phyloP scores from a whole-genome alignment of 2,888 invertebrate species.

The Drosophila mayaguana region DNA sequence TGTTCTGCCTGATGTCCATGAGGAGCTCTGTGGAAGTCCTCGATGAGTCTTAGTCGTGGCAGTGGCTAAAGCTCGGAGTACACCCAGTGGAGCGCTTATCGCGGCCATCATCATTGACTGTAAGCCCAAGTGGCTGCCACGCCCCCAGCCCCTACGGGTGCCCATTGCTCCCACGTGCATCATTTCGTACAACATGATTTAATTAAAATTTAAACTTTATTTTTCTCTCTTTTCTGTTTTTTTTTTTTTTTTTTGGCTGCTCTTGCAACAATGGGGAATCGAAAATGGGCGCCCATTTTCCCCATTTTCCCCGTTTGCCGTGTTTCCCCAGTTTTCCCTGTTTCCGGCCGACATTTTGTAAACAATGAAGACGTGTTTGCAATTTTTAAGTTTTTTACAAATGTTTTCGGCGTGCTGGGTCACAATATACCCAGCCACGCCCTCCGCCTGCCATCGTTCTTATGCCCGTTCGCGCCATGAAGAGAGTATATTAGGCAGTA shows the following conservation, averaged over 20 bases:
- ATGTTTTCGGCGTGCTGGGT: slow-evolving; percentile 55
- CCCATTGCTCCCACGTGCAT: slow-evolving; percentile 71
- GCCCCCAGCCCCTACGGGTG: slow-evolving; percentile 5
- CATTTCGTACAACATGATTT: slow-evolving; percentile 80
- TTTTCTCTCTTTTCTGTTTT: slow-evolving; percentile 41
- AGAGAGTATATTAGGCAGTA: not conserved
- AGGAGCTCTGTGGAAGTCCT: not conserved
- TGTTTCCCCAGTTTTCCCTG: slow-evolving; percentile 20
- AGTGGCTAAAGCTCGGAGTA: slow-evolving; percentile 53
- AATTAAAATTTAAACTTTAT: slow-evolving; percentile 78
- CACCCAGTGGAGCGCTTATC: slow-evolving; percentile 75
- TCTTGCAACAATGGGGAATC: slow-evolving; percentile 66
- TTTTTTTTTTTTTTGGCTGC: slow-evolving; percentile 18
- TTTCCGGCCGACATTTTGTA: slow-evolving; percentile 77
- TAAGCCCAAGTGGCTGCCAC: slow-evolving; percentile 54
- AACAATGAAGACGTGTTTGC: slow-evolving; percentile 80
- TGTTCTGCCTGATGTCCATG: too few species aligned
- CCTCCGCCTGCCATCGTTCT: not conserved
- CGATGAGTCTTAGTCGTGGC: slow-evolving; percentile 7
- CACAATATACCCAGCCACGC: slow-evolving; percentile 21
- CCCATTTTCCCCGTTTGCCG: not conserved
- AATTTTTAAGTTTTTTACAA: slow-evolving; percentile 78
- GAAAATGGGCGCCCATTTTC: slow-evolving; percentile 37
- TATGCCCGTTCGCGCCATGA: not conserved
- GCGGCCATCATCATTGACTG: slow-evolving; percentile 72